Base-by-base conservation (phyloP, 2,113 vertebrate genomes). In the Polypterus senegalus region DNA sequence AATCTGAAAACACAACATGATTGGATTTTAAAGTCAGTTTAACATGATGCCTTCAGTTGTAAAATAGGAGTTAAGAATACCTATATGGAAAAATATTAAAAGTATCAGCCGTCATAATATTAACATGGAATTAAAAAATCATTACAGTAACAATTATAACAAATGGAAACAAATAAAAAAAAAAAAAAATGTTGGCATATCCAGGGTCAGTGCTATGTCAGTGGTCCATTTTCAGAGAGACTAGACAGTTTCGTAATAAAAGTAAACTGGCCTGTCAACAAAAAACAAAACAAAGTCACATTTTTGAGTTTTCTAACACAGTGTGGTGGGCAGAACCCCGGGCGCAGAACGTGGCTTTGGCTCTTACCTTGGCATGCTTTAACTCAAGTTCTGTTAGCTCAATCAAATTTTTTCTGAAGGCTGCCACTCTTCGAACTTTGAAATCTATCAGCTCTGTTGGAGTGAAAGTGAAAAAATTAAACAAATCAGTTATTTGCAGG, bases 371-470 rank as follows among this genome's bases (percentile, higher is more conserved):
- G 7, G 70, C 61, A 0, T 67, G 72, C 48, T 69, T 72, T 63
- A 73, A 60, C 57, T 69, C 64, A 59, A 75, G 60, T 47, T 71
- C 67, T 0, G 58, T 62, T 64, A 70, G 4, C 59, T 71, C 63
- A 0, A 62, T 61, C 57, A 72, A 69, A 6, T 74, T 79, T 56
- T 73, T 70, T 3, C 6, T 11, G 49, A 71, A 71, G 9, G 63
- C 67, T 5, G 63, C 67, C 1, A 70, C 62, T 0, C 62, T 46
- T 43, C 57, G 48, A n/a, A 51, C 62, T 63, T 60, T 66, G 63
- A 69, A 70, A 46, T 69, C 59, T 7, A 53, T 59, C 54, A 72
- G 65, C 49, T 77, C 66, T 76, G 62, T 7, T 7, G 4, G 4
- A 3, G 4, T 27, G 10, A 7, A 6, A 6, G 2, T 1, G 8